Evolutionary conservation across 2,888 invertebrate species (phyloP).

Genomic region (Brachynemurus nebulosus): DNA sequence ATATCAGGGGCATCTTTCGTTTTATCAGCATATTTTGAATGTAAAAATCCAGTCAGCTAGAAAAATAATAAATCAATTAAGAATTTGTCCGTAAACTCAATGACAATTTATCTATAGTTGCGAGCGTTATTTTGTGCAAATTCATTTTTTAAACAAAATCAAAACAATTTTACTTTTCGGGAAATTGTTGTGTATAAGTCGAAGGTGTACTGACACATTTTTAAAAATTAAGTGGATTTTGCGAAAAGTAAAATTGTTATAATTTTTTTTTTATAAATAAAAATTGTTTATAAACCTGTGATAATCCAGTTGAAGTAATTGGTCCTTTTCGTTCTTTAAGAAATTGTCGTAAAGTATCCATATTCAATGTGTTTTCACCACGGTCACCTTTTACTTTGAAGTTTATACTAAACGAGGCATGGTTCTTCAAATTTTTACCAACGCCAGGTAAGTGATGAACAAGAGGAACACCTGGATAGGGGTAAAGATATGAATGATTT

Average conservation of each 20-base stretch:
- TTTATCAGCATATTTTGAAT: slow-evolving; percentile 10
- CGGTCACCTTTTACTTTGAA: slow-evolving; percentile 10
- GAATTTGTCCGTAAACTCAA: background rate
- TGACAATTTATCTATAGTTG: background rate
- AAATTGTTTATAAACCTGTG: too few relatives aligned
- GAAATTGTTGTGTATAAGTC: too few relatives aligned
- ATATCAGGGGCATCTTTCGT: slow-evolving; percentile 10
- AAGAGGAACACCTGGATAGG: slow-evolving; percentile 21
- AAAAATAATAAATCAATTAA: background rate
- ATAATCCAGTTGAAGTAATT: slow-evolving; percentile 13
- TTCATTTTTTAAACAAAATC: too few relatives aligned
- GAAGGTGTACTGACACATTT: too few relatives aligned
- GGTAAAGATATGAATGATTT: too few relatives aligned
- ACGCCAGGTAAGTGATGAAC: slow-evolving; percentile 27
- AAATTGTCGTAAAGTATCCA: slow-evolving; percentile 8
- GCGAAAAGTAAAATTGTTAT: too few relatives aligned
- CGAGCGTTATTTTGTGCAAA: too few relatives aligned
- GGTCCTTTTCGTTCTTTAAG: slow-evolving; percentile 10
- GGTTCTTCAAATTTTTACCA: slow-evolving; percentile 24
- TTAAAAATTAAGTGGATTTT: too few relatives aligned
- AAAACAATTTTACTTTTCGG: too few relatives aligned
- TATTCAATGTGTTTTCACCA: slow-evolving; percentile 7
- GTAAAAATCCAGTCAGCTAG: slow-evolving; percentile 13
- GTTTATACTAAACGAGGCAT: slow-evolving; percentile 13
- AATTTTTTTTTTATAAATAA: too few relatives aligned